These are phyloP conservation scores for Drosophila percnosoma DNA, from an alignment of 2,888 invertebrate genomes.

Conservation along the genomic window DNA sequence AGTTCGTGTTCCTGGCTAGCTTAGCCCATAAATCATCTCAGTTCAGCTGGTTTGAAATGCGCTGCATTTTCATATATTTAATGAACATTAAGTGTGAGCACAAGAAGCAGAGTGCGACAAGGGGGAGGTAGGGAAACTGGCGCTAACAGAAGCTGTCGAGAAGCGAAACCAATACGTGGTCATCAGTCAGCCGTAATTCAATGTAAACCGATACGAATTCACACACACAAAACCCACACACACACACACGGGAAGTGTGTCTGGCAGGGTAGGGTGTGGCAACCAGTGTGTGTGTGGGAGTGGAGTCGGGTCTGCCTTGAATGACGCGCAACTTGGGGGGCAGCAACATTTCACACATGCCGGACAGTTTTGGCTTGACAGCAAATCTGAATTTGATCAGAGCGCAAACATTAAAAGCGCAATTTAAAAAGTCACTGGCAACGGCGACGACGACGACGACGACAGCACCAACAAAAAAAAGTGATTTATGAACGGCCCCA, in stretches of 20 bases:
- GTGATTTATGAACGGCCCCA: conserved; percentile 67
- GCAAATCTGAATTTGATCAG: conserved; percentile 75
- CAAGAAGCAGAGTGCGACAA: conserved; percentile 4
- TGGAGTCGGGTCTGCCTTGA: conserved; percentile 21
- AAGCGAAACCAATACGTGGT: conserved; percentile 59
- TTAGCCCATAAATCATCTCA: conserved; percentile 62
- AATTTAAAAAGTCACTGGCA: conserved; percentile 54
- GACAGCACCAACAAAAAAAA: conserved; percentile 10
- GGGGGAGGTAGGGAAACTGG: conserved; percentile 1
- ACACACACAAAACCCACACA: conserved; percentile 28
- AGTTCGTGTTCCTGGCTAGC: conserved; percentile 19
- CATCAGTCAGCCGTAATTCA: conserved; percentile 74
- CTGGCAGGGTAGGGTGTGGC: background rate
- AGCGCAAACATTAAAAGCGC: conserved; percentile 71
- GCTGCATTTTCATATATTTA: conserved; percentile 69
- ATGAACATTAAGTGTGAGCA: conserved; percentile 64
- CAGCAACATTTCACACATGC: conserved; percentile 45
- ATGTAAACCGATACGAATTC: conserved; percentile 67
- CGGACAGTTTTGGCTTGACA: conserved; percentile 70
- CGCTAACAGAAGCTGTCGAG: conserved; percentile 32
- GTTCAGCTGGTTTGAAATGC: conserved; percentile 16
- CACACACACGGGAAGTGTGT: conserved; percentile 8
- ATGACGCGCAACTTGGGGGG: conserved; percentile 47
- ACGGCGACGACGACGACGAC: background rate
- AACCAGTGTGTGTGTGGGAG: background rate